These are phyloP conservation scores for Perca flavescens DNA, from an alignment of 2,113 vertebrate species.

Conservation along the genomic window DNA sequence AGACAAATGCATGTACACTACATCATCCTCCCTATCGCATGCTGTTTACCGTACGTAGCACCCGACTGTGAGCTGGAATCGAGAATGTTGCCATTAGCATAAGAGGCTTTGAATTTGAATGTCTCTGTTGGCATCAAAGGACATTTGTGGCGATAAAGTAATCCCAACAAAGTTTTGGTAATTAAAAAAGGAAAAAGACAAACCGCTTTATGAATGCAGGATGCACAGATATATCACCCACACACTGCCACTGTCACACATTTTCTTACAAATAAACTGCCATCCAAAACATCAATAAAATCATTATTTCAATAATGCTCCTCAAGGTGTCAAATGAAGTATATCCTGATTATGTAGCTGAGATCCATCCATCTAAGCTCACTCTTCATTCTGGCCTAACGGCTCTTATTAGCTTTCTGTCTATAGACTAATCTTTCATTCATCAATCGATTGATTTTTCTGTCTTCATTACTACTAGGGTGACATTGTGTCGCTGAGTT, in stretches of 20 bases:
- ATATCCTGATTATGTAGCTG: constrained; percentile 72
- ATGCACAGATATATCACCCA: neutral
- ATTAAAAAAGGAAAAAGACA: constrained; percentile 13
- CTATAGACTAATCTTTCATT: constrained; percentile 83
- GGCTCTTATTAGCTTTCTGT: constrained; percentile 80
- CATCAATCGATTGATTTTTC: constrained; percentile 83
- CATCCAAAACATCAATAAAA: constrained; percentile 58
- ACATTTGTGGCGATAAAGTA: constrained; percentile 15
- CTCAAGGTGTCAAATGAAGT: constrained; percentile 75
- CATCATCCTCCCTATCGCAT: constrained; percentile 42
- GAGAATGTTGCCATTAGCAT: constrained; percentile 50
- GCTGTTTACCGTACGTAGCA: constrained; percentile 48
- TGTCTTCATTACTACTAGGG: constrained; percentile 76
- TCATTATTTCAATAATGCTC: constrained; percentile 72
- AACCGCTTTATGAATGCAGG: neutral
- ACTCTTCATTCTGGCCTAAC: constrained; percentile 68
- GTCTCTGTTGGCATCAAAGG: constrained; percentile 58
- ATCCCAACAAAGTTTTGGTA: constrained; percentile 43
- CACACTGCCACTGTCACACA: constrained; percentile 1
- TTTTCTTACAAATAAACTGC: constrained; percentile 43
- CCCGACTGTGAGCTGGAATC: constrained; percentile 49
- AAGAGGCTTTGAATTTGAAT: constrained; percentile 67
- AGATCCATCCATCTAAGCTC: constrained; percentile 74
- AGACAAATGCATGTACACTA: constrained; percentile 40
- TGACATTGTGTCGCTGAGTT: constrained; percentile 62